Conservation (phyloP, 2,888 invertebrate species). For the Odontocolon sp. region DNA sequence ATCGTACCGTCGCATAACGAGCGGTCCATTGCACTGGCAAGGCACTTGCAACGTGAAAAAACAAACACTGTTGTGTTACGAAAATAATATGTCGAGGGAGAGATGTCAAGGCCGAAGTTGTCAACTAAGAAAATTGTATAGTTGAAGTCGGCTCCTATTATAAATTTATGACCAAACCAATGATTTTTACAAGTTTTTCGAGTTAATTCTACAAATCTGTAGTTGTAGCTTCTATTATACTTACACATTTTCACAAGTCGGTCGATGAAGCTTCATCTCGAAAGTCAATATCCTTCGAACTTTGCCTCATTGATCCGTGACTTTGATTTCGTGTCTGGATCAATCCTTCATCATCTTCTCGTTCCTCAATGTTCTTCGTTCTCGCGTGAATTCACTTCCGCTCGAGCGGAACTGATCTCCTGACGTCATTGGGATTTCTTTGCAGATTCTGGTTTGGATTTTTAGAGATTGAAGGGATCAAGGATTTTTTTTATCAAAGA, state of each 20-base stretch:
- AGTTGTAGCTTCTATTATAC: no score
- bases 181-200: no score
- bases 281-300: constrained; percentile 32
- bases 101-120: constrained; percentile 66
- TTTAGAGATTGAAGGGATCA: no score
- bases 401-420: constrained; percentile 35
- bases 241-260: no score
- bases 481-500: no score
- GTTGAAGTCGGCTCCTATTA: no score
- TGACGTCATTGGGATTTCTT: no score
- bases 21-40: constrained; percentile 4
- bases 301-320: constrained; percentile 36
- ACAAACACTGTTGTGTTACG: constrained; percentile 55
- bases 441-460: no score
- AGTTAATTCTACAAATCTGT: no score
- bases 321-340: constrained; percentile 1
- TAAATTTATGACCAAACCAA: no score
- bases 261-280: no score
- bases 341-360: constrained; percentile 4
- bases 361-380: constrained; percentile 16
- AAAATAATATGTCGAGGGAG: constrained; percentile 61
- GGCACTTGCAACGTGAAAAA: constrained; percentile 44
- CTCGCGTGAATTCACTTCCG: constrained; percentile 33
- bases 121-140: neutral
- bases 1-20: constrained; percentile 28